These are phyloP conservation scores for Neosilurus mollespiculum DNA, from an alignment of 2,797 vertebrate genomes.

Conservation along the genomic window DNA sequence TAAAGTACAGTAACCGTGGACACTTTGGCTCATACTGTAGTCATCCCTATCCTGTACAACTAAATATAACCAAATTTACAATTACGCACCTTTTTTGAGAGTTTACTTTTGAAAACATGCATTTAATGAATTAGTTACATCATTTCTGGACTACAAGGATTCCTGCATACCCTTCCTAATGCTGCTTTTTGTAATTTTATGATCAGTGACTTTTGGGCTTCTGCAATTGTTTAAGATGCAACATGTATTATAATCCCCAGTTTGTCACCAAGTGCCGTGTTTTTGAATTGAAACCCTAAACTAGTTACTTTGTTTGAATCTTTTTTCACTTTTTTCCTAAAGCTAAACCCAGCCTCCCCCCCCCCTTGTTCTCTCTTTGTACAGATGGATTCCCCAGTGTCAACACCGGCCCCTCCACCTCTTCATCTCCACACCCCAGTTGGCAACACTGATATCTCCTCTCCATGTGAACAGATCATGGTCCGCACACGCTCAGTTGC, in stretches of 20 bases:
- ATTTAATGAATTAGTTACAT: background rate
- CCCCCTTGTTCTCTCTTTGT: constrained; percentile 31
- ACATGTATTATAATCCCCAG: background rate
- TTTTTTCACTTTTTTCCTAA: background rate
- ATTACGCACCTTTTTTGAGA: background rate
- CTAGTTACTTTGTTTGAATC: background rate
- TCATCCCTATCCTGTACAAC: constrained; percentile 25
- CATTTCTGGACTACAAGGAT: constrained; percentile 21
- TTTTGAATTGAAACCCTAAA: background rate
- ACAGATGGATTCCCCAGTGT: constrained; percentile 97
- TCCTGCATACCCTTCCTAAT: background rate
- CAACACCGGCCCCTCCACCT: constrained; percentile 89
- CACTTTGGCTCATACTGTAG: constrained; percentile 18
- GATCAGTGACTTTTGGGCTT: background rate
- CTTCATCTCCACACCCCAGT: constrained; percentile 91
- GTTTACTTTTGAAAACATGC: constrained; percentile 27
- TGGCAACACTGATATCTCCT: constrained; percentile 90
- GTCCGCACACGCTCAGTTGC: constrained; percentile 96
- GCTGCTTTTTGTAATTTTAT: constrained; percentile 16
- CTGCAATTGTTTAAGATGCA: background rate
- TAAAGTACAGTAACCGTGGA: background rate
- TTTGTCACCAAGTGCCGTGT: background rate
- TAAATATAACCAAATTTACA: background rate
- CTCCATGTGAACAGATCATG: constrained; percentile 98
- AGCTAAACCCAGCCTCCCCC: constrained; percentile 37